Evolutionary conservation across 2,888 invertebrate genomes (phyloP).

Genomic region (Mayetiola destructor): DNA sequence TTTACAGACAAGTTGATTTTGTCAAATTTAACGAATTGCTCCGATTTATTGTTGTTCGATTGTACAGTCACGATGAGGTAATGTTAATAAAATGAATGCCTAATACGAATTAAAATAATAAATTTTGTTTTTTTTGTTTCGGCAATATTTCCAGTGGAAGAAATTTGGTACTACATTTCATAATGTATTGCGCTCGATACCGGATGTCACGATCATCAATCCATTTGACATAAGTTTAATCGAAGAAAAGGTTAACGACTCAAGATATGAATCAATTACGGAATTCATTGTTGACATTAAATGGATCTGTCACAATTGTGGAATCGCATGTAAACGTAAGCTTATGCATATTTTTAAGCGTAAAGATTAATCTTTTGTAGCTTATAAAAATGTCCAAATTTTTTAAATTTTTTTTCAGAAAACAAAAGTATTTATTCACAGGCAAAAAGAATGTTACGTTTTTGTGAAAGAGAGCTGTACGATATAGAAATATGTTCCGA

Average conservation of each 20-base stretch:
- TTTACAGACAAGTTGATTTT: too few species aligned
- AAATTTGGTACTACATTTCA: too few species aligned
- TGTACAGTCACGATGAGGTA: too few species aligned
- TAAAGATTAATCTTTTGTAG: not conserved
- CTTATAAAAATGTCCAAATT: not conserved
- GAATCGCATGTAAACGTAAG: not conserved
- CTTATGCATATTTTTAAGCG: not conserved
- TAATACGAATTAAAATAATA: too few species aligned
- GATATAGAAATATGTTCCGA: not conserved
- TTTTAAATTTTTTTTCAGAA: not conserved
- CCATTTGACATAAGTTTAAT: not conserved
- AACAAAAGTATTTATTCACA: not conserved
- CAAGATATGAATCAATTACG: not conserved
- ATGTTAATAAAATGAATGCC: too few species aligned
- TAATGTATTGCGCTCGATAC: too few species aligned
- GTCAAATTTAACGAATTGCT: too few species aligned
- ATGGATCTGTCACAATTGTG: not conserved
- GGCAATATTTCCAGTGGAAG: too few species aligned
- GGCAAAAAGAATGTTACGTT: not conserved
- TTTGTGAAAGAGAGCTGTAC: not conserved
- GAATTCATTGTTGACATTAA: not conserved
- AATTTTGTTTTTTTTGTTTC: too few species aligned
- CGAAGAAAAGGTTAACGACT: not conserved
- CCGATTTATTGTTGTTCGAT: too few species aligned
- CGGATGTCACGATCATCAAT: too few species aligned